Conservation (phyloP, 23 tunicate genomes). For the Halocynthia roretzi region DNA sequence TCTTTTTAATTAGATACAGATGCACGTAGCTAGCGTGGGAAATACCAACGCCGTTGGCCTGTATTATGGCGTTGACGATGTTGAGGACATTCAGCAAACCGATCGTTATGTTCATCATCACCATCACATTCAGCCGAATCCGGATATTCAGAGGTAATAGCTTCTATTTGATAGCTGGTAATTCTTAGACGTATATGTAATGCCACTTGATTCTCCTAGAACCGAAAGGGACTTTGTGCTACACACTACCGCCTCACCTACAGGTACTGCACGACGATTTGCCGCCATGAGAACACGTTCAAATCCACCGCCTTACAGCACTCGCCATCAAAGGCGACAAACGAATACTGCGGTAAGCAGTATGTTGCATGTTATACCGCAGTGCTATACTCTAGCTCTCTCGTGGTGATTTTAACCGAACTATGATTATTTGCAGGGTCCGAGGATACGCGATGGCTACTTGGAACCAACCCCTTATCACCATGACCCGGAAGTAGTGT, state of each 20-base stretch:
- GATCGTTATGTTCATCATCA: not conserved
- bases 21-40: not conserved
- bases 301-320: slow-evolving; percentile 2
- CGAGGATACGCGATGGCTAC: not conserved
- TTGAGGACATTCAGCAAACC: not conserved
- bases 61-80: not conserved
- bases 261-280: not conserved
- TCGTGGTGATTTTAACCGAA: not conserved
- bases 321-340: too few species aligned
- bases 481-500: slow-evolving; percentile 1
- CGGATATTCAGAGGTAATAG: too few species aligned
- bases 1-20: not conserved
- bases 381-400: too few species aligned
- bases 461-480: slow-evolving; percentile 2
- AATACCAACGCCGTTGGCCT: not conserved
- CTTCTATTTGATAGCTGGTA: too few species aligned
- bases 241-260: too few species aligned
- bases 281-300: not conserved
- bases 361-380: too few species aligned
- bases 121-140: too few species aligned
- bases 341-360: too few species aligned
- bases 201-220: too few species aligned
- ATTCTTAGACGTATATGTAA: too few species aligned
- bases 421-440: not conserved
- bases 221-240: too few species aligned